A percentile compares a stretch with the other conserved stretches of the same genome.
phyloP scores from a whole-genome alignment of 2,797 vertebrate genomes.

The Halcyon badia region DNA sequence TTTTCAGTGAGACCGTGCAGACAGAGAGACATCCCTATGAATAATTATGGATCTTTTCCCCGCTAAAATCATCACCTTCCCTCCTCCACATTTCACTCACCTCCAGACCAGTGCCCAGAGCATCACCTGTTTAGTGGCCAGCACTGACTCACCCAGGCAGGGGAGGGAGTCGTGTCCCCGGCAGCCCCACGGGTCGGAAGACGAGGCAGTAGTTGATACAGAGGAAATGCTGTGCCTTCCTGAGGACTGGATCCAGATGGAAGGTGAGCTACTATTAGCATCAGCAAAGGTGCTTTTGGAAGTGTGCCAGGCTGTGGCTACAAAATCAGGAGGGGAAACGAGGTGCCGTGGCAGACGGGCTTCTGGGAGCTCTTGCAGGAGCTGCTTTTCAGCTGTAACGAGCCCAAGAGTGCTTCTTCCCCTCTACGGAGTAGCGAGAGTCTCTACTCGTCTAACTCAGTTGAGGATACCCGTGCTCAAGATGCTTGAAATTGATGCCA shows the following conservation, averaged over 20 bases:
- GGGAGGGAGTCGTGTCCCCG: fast-evolving
- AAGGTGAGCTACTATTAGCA: background rate
- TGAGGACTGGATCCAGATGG: background rate
- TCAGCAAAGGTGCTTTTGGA: background rate
- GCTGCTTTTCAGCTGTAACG: background rate
- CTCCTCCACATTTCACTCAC: background rate
- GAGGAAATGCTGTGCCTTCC: background rate
- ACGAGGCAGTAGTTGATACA: background rate
- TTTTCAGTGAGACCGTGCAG: background rate
- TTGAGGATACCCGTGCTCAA: background rate
- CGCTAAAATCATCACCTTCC: background rate
- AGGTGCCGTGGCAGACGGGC: fast-evolving
- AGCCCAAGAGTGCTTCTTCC: background rate
- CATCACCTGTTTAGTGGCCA: background rate
- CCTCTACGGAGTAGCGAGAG: background rate
- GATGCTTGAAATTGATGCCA: background rate
- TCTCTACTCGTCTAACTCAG: background rate
- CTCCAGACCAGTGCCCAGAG: background rate
- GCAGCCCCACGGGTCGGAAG: background rate
- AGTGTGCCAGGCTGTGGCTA: background rate
- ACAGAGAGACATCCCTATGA: background rate
- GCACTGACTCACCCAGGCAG: background rate
- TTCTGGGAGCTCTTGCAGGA: background rate
- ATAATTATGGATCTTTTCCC: background rate
- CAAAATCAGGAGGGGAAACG: background rate